phyloP scores from a whole-genome alignment of 1,140 invertebrate species.

The Paramacrobiotus metropolitanus region DNA sequence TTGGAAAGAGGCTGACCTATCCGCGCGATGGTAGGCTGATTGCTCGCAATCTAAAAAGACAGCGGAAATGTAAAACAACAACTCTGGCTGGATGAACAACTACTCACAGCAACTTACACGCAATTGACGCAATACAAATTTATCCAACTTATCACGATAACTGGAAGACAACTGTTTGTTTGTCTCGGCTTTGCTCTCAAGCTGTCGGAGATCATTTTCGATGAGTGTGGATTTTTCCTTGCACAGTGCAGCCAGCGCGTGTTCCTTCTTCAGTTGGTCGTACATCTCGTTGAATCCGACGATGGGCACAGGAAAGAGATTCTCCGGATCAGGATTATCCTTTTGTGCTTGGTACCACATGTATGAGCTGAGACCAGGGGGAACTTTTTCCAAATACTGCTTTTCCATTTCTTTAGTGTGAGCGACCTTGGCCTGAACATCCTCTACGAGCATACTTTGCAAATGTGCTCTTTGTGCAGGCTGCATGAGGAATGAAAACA shows the following conservation, averaged over 20 bases:
- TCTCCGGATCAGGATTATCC: not conserved
- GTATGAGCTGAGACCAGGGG: not conserved
- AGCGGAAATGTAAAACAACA: not conserved
- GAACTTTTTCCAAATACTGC: slow-evolving; percentile 1
- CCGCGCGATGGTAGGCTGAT: not conserved
- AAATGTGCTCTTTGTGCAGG: not conserved
- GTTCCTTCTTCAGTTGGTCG: not conserved
- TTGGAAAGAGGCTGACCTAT: not conserved
- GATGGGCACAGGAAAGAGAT: not conserved
- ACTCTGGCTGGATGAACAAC: not conserved
- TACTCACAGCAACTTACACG: not conserved
- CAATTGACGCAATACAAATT: not conserved
- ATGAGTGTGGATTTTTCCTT: not conserved
- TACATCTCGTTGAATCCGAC: slow-evolving; percentile 1
- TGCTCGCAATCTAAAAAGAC: not conserved
- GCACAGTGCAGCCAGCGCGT: not conserved
- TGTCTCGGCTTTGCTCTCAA: not conserved
- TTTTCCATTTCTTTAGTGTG: slow-evolving; percentile 1
- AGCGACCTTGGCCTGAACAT: not conserved
- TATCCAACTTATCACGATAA: not conserved
- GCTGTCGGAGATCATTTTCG: not conserved
- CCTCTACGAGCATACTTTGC: not conserved
- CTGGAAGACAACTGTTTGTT: not conserved
- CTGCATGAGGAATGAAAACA: not conserved
- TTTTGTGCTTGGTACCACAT: not conserved